A percentile compares a stretch with the other conserved stretches of the same genome.
Conservation (phyloP, 2,888 invertebrate species). For the Furcula furcula region DNA sequence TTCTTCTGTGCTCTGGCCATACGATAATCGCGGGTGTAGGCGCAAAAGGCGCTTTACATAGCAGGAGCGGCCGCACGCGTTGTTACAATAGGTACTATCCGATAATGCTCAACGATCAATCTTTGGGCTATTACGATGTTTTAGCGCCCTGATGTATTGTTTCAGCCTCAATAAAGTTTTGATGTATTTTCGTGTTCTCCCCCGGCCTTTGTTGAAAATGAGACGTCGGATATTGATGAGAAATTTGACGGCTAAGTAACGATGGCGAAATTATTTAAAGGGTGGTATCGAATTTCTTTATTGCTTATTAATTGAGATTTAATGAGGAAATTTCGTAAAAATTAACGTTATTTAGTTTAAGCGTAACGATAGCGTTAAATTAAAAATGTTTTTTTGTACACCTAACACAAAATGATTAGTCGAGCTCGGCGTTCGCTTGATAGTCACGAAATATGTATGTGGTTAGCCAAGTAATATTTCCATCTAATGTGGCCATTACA, state of each 20-base stretch:
- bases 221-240: constrained; percentile 74
- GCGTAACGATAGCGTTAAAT: too few species aligned
- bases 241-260: constrained; percentile 68
- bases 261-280: constrained; percentile 59
- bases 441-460: too few species aligned
- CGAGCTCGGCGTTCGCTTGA: too few species aligned
- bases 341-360: too few species aligned
- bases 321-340: too few species aligned
- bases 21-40: too few species aligned
- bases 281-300: constrained; percentile 39
- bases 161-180: constrained; percentile 80
- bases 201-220: constrained; percentile 67
- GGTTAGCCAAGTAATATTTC: too few species aligned
- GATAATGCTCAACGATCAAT: constrained; percentile 75
- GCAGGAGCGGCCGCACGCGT: constrained; percentile 24
- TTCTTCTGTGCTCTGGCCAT: too few species aligned
- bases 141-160: constrained; percentile 80
- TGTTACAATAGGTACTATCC: constrained; percentile 55
- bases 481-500: too few species aligned
- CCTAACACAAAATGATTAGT: too few species aligned
- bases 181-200: constrained; percentile 76
- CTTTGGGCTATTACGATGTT: constrained; percentile 77
- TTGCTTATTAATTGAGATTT: constrained; percentile 11
- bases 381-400: too few species aligned
- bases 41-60: too few species aligned